Evolutionary conservation across 2,888 invertebrate genomes (phyloP).

Genomic region (Argynnis bischoffii): DNA sequence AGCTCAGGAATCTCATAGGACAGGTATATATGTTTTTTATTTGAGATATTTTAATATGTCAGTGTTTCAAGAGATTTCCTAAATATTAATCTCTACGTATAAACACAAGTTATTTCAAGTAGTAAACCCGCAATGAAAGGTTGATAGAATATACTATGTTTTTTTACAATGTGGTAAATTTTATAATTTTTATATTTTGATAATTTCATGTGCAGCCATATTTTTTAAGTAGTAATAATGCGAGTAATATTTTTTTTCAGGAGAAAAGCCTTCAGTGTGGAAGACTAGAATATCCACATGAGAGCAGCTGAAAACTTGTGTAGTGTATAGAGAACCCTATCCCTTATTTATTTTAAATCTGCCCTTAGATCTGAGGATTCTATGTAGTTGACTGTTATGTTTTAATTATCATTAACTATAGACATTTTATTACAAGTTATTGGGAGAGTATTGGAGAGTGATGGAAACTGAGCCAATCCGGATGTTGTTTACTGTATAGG

Average conservation of each 20-base stretch:
- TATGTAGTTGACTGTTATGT: slow-evolving; percentile 51
- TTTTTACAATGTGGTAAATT: no score
- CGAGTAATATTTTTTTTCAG: slow-evolving; percentile 52
- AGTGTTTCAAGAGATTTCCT: background rate
- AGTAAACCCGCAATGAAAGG: no score
- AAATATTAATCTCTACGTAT: no score
- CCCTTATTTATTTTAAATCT: slow-evolving; percentile 56
- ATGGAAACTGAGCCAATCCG: background rate
- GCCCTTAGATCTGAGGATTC: slow-evolving; percentile 68
- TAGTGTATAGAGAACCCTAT: slow-evolving; percentile 48
- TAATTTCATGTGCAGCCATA: no score
- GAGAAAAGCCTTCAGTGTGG: slow-evolving; percentile 75
- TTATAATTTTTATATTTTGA: no score
- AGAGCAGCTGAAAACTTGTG: slow-evolving; percentile 53
- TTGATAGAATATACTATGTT: no score
- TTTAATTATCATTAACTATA: slow-evolving; percentile 24
- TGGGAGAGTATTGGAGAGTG: background rate
- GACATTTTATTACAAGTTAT: slow-evolving; percentile 17
- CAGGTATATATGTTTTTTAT: slow-evolving; percentile 55
- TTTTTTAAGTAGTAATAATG: background rate
- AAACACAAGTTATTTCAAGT: no score
- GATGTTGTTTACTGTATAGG: background rate
- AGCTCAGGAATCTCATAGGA: slow-evolving; percentile 67
- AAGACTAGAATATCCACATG: slow-evolving; percentile 81
- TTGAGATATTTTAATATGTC: slow-evolving; percentile 12